Evolutionary conservation across 2,888 invertebrate genomes (phyloP), one percentile per base, ranked within the genome.

Genomic region (Disparrhopalites patrizii): DNA sequence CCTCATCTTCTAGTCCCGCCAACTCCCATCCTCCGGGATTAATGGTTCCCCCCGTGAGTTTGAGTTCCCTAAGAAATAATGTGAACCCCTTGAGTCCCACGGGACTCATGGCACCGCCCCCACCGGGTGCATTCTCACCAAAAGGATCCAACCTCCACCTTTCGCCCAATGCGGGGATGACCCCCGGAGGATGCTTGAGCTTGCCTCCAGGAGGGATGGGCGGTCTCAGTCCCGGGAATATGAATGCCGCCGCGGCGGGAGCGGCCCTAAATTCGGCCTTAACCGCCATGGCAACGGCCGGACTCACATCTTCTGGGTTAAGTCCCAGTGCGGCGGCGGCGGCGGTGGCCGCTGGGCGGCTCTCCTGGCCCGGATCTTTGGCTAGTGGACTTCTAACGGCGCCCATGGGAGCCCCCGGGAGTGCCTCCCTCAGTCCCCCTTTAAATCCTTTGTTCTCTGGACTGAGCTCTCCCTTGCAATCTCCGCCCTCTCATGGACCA

Each of bases 351-450:
- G 54, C 54, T 18, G 43, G 58, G 23, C 3, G 23, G 25, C n/a
- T 52, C 8, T 30, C 54, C 8, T 27, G 23, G 25, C 43, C 58
- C 1, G 27, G 27, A 7, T 18, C 7, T 43, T 23, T 47, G 13
- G 23, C 47, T 10, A 3, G 47, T 8, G 47, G 47, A 23, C 47
- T 47, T 3, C 47, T 47, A 23, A 2, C 23, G 8, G 10, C 8
- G 20, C 8, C 23, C 18, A 10, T 47, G 3, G 47, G 47, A 63
- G 63, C 31, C 54, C 57, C 67, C 18, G 69, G 69, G 51, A 64
- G 61, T 20, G 69, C 66, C 31, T 70, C 71, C 7, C 62, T 73
- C 51, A 73, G 73, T 47, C 73, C 73, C 47, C 73, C 73, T 1
- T 28, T 38, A 67, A 69, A 50, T 72, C 68, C 55, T 69, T 61